Evolutionary conservation across 92 coral and sea anemone species (phyloP), one percentile per base, ranked within the genome.

Genomic region (Desmophyllum pertusum): DNA sequence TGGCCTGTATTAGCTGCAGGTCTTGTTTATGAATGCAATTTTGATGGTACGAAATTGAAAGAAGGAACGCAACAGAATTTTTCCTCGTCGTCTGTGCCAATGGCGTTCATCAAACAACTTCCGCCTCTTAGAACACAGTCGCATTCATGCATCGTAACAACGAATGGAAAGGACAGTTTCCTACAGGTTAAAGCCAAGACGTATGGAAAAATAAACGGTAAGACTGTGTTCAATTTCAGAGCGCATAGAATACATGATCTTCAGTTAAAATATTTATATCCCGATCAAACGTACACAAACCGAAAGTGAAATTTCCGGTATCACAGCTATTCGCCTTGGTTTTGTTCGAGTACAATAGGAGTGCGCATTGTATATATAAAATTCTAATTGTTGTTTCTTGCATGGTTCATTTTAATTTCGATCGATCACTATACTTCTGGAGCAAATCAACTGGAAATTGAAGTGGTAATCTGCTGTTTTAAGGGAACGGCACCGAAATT

Each of bases 121-220:
- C 86, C 86, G 19, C 4, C 71, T 30, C 53, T 68, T 35, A 70
- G 86, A 73, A 19, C 57, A 11, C 4, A 4, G 11, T 70, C 78
- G 31, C 86, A 82, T 42, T 82, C 70, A 14, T 82, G 86, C 57
- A 21, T 53, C 43, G 71, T 82, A 29, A 72, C 59, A 43, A 55
- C 86, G 45, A 72, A 29, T 8, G 36, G 14, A 10, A 39, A 61
- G 27, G 84, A 76, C 31, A 77, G 84, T 39, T 68, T 85, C 19
- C 27, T 85, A 21, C 85, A 65, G 23, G 77, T 85, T 6, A 85
- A 78, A 70, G 85, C 78, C 4, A 85, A 70, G 57, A 42, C 77
- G 25, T 70, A 48, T 42, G 82, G 79, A 55, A 40, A 46, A 75
- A 23, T 48, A 52, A 69, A 25, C 76, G 91, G 55, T 82, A 71